A percentile compares a stretch with the other conserved stretches of the same genome.
These are phyloP conservation scores for Araneus ventricosus DNA, from an alignment of 1,140 invertebrate genomes.

Conservation along the genomic window DNA sequence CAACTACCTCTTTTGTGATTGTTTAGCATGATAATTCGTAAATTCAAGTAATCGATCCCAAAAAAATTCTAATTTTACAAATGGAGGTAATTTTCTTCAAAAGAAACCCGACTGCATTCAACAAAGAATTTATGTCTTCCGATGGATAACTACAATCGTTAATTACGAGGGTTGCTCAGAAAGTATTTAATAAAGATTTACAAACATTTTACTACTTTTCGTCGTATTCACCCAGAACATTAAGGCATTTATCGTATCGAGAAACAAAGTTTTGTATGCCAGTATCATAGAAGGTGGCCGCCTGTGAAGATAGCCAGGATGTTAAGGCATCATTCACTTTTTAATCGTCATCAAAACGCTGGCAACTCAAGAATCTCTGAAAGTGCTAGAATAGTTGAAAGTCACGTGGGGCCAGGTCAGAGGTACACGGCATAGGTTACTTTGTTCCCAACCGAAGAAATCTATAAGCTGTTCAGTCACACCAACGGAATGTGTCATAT, in stretches of 20 bases:
- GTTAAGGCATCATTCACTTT: neutral
- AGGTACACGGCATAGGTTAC: neutral
- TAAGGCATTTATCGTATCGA: neutral
- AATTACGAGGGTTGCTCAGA: no score
- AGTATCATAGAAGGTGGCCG: neutral
- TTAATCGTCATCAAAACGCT: neutral
- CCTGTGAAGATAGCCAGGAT: neutral
- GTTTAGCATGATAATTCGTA: no score
- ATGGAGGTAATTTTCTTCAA: no score
- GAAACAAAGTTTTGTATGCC: neutral
- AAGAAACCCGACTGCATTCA: no score
- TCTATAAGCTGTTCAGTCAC: neutral
- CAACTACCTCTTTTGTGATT: no score
- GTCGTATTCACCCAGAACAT: neutral
- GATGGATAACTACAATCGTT: no score
- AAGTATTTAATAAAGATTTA: neutral
- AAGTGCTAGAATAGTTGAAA: neutral
- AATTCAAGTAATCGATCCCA: no score
- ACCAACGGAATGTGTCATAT: neutral
- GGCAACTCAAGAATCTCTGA: neutral
- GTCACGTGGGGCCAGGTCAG: neutral
- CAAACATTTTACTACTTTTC: neutral
- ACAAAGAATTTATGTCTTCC: no score
- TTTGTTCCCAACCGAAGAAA: neutral
- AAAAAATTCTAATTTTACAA: no score